Percentiles rank a stretch among this genome's conserved stretches.
These are phyloP conservation scores for Agrotis puta DNA, from an alignment of 2,888 invertebrate genomes.

Conservation along the genomic window DNA sequence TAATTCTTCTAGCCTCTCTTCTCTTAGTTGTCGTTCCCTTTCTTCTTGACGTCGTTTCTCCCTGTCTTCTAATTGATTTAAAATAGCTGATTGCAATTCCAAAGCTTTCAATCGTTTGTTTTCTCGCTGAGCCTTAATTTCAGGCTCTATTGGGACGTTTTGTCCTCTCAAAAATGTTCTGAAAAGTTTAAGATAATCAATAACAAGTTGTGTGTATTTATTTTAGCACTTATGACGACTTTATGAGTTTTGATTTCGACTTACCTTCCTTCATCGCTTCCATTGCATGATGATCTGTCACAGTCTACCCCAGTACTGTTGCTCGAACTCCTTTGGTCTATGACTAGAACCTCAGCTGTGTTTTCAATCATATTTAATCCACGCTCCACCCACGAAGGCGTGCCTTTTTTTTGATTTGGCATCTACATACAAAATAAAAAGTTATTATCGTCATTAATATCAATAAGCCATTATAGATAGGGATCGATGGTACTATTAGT, in stretches of 20 bases:
- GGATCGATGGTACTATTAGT: conserved; percentile 22
- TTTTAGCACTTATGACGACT: not conserved
- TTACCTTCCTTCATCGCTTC: conserved; percentile 88
- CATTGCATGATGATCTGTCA: conserved; percentile 86
- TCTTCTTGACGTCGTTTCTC: conserved; percentile 95
- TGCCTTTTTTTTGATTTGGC: conserved; percentile 88
- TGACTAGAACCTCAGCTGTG: conserved; percentile 90
- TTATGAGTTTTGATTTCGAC: conserved; percentile 11
- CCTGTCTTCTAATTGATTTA: conserved; percentile 96
- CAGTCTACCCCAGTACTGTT: conserved; percentile 85
- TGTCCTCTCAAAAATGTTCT: conserved; percentile 95
- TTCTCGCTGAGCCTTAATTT: conserved; percentile 95
- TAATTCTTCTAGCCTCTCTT: conserved; percentile 96
- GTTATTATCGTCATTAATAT: conserved; percentile 28
- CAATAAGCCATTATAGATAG: conserved; percentile 22
- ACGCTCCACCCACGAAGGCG: conserved; percentile 91
- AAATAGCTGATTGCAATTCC: conserved; percentile 96
- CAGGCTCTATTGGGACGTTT: conserved; percentile 95
- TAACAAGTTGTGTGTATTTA: not conserved
- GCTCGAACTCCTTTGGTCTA: conserved; percentile 90
- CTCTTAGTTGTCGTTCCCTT: conserved; percentile 93
- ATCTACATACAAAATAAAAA: conserved; percentile 75
- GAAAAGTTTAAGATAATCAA: conserved; percentile 47
- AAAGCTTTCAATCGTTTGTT: conserved; percentile 95
- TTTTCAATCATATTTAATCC: conserved; percentile 90